phyloP scores from a whole-genome alignment of 1,140 invertebrate species.

The Atta texana region DNA sequence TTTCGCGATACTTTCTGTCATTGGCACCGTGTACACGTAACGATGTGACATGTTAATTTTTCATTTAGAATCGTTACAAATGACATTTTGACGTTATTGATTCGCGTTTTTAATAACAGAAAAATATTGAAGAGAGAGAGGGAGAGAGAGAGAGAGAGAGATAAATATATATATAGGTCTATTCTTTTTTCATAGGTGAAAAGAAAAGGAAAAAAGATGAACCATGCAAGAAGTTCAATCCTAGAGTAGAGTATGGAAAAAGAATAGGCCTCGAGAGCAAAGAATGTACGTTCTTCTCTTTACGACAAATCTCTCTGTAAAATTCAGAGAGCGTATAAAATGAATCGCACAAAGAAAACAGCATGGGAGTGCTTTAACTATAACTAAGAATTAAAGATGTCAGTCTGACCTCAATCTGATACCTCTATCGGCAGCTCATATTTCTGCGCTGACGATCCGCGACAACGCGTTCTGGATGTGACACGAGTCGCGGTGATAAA shows the following conservation, averaged over 20 bases:
- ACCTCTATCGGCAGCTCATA: slow-evolving; percentile 9
- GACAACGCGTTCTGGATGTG: neutral
- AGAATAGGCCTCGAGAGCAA: too few species aligned
- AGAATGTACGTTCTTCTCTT: neutral
- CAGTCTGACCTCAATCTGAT: slow-evolving; percentile 4
- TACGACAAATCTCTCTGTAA: neutral
- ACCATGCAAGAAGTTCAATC: too few species aligned
- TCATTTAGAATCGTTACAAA: neutral
- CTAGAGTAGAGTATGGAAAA: too few species aligned
- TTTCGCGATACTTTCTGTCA: neutral
- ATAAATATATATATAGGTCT: too few species aligned
- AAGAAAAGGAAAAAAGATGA: too few species aligned
- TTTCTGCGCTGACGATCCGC: neutral
- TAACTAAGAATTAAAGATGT: slow-evolving; percentile 5
- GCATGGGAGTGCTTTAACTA: neutral
- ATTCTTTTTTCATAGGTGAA: too few species aligned
- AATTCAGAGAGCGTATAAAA: neutral
- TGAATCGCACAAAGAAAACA: neutral
- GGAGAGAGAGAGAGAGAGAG: too few species aligned
- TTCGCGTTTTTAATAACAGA: neutral
- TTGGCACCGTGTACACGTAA: too few species aligned
- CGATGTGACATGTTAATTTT: neutral
- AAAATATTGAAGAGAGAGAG: neutral
- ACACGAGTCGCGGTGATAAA: slow-evolving; percentile 23
- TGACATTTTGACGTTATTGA: neutral